Base-by-base conservation (phyloP, 2,113 vertebrate genomes). In the Dasyurus viverrinus region DNA sequence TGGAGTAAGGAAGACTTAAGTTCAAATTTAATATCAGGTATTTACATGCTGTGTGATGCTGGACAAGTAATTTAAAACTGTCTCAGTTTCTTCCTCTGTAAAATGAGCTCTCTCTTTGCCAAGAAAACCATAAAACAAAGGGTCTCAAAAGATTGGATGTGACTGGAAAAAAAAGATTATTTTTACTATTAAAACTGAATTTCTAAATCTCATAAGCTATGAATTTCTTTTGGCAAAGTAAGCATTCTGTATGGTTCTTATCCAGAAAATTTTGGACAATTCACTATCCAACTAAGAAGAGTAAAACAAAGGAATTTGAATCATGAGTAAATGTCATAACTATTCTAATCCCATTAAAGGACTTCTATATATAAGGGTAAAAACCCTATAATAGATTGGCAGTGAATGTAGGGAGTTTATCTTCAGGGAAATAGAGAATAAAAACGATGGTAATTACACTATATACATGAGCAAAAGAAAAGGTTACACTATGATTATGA, bases 391-490 rank as follows among this genome's bases (percentile, higher is more conserved):
- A 57, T 30, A 55, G 53, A 90, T 2, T n/a, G 42, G 93, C 54
- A 24, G 91, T 22, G 0, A 53, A 22, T 52, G 25, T 54, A 93
- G 89, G 91, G 16, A 84, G 50, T 7, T 91, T 14, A 22, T 53
- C 9, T 54, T 36, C 27, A 4, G 90, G 19, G 36, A 46, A 90
- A 92, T 26, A 54, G 0, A 26, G 24, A 19, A 90, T 89, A 84
- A 84, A 84, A 84, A 84, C 0, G 16, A 84, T 84, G 68, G n/a
- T 23, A 2, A 53, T 57, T 95, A 95, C 42, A 76, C 11, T 36
- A 60, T 7, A 94, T 92, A 84, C 53, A 90, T 36, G 16, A 55
- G 48, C 36, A 36, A 93, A 90, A 90, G 23, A 97, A 90, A 95
- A 30, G 12, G 4, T 60, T 53, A 46, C 52, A 11, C 50, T 54